Evolutionary conservation across 1,140 invertebrate genomes (phyloP), one percentile per base, ranked within the genome.

Genomic region (Xylocopa sonorina): DNA sequence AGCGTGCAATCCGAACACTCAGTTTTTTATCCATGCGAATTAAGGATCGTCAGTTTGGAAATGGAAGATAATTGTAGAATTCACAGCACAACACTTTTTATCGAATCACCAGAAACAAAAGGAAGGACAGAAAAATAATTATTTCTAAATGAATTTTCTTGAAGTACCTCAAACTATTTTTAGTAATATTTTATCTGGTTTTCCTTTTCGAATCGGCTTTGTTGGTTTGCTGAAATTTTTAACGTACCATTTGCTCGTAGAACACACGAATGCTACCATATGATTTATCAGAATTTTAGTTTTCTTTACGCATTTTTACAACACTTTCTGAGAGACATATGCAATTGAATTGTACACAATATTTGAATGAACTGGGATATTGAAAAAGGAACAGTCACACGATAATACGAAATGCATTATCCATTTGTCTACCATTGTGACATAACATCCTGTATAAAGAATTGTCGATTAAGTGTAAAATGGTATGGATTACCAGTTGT

Each of bases 401-500:
- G 18, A 21, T 53, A 58, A 58, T 64, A 67, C 16, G 50, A 41
- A 48, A 53, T 51, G n/a, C 68, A 66, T 81, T 78, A 78, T 63
- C 62, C 72, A 66, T 78, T 74, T 75, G 60, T 57, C 53, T 78
- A 72, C 32, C 51, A 82, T 60, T 72, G 62, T 78, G 73, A 81
- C 64, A 57, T 58, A 50, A 66, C 18, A 71, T 58, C 32, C 55
- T 81, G 50, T 85, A 85, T 24, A 84, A 57, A 81, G 50, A 46
- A 84, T 18, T 24, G 51, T 32, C 51, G 50, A 72, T 72, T 66
- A 78, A 24, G 16, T 51, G 32, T 72, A 73, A 78, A 69, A 57
- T 75, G 64, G 55, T 73, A 60, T 73, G 34, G 21, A 84, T 34
- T 78, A 84, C 27, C 62, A 50, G 48, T 84, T 84, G 55, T 83